Evolutionary conservation across 2,888 invertebrate genomes (phyloP), one percentile per base, ranked within the genome.

Genomic region (Didymodactylos carnosus): DNA sequence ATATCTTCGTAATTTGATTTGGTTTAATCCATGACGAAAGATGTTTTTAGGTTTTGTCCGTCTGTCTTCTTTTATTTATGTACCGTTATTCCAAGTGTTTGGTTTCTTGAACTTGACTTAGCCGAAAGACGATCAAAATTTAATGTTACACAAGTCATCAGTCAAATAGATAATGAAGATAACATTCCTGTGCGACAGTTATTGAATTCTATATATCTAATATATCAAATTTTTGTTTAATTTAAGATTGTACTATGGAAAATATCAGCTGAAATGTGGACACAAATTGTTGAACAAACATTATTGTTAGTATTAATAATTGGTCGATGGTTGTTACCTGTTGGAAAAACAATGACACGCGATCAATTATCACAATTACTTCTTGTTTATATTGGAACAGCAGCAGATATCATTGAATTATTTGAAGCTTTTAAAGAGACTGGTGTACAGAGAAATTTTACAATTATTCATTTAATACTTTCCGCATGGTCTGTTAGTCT

Each of bases 81-180:
- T 11, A 89, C 91, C 79, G 90, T 91, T 72, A 93, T 94, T 0
- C 94, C 94, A 0, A 91, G 93, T 3, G 94, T 94, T 81, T 94
- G 94, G 93, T 86, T 94, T 19, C 83, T 94, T 75, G 94, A 94
- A 81, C 85, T 93, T 69, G 90, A 92, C 82, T 91, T 91, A 82
- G 89, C 92, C 69, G 90, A 91, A 76, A 84, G 88, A 29, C 83
- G 90, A 16, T 82, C 89, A 70, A 85, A 75, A 16, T 62, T 62
- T 35, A 62, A 62, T 35, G 62, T 62, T 5, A 62, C 62, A 62
- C 62, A 62, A 35, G 62, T n/a, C 29, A 62, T 8, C n/a, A 0
- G 8, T 19, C 14, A 62, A n/a, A 2, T 35, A 35, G 62, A 62
- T 62, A 62, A 2, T 29, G 62, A 62, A 14, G 62, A 62, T 35